These are phyloP conservation scores for Listrodromus nycthemerus DNA, from an alignment of 2,888 invertebrate species.

Conservation along the genomic window DNA sequence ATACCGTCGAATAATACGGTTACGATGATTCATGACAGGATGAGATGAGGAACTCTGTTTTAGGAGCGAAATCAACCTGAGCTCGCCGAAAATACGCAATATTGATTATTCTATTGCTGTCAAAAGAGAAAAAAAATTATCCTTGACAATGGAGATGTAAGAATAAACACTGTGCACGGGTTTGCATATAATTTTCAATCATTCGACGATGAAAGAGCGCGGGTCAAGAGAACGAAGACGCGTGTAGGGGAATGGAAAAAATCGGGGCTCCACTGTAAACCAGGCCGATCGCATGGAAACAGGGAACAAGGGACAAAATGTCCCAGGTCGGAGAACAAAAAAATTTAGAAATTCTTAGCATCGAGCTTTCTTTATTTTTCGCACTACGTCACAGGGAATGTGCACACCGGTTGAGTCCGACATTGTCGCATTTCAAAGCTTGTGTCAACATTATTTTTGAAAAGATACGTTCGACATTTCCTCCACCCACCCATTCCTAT, in stretches of 20 bases:
- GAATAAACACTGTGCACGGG: background rate
- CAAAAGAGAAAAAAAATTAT: background rate
- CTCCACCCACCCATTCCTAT: background rate
- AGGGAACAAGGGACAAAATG: background rate
- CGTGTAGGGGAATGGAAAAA: too few relatives aligned
- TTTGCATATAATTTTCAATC: too few relatives aligned
- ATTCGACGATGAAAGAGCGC: too few relatives aligned
- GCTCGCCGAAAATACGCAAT: background rate
- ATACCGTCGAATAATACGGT: constrained; percentile 2
- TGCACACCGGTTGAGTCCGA: background rate
- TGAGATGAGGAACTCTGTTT: background rate
- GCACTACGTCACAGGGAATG: background rate
- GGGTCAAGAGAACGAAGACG: too few relatives aligned
- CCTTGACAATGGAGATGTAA: background rate
- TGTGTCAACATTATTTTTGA: background rate
- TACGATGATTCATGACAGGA: background rate
- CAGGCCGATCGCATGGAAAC: too few relatives aligned
- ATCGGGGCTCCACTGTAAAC: too few relatives aligned
- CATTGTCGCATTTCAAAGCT: background rate
- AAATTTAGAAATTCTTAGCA: background rate
- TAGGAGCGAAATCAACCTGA: background rate
- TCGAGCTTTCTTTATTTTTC: background rate
- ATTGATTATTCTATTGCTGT: background rate
- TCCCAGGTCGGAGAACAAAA: background rate
- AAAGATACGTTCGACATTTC: background rate